Percentiles rank a stretch among this genome's conserved stretches.
phyloP scores from a whole-genome alignment of 64 coral and sea anemone species.

The Montipora capricornis region DNA sequence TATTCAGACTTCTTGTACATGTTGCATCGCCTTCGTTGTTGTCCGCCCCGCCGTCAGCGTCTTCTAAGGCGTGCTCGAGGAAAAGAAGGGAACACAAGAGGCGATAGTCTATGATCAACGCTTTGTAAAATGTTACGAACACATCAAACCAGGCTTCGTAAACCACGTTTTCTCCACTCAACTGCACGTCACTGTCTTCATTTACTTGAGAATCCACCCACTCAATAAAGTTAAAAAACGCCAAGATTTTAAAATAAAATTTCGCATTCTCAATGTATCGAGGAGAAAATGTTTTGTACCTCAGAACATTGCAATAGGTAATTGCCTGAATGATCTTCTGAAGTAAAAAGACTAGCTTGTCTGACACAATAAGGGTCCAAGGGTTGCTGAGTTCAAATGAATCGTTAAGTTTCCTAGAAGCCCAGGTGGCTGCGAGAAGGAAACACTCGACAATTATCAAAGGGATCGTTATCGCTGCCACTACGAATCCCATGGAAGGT shows the following conservation, averaged over 20 bases:
- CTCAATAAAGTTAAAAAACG: constrained; percentile 68
- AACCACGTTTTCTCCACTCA: background rate
- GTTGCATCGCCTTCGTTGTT: too few species aligned
- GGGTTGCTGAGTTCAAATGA: background rate
- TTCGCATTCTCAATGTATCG: constrained; percentile 31
- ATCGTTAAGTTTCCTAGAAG: background rate
- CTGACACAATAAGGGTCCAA: constrained; percentile 13
- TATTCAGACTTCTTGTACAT: background rate
- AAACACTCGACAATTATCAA: constrained; percentile 62
- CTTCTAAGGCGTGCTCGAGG: constrained; percentile 80
- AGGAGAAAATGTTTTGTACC: constrained; percentile 19
- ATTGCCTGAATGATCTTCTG: constrained; percentile 67
- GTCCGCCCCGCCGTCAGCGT: background rate
- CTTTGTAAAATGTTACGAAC: constrained; percentile 65
- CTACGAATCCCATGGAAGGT: constrained; percentile 80
- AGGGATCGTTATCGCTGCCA: constrained; percentile 61
- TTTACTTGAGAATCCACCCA: constrained; percentile 79
- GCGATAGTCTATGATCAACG: constrained; percentile 80
- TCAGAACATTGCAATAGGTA: constrained; percentile 20
- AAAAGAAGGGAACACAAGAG: constrained; percentile 76
- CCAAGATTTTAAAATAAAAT: constrained; percentile 74
- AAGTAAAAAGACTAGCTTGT: constrained; percentile 28
- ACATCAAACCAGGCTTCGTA: constrained; percentile 40
- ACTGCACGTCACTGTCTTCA: constrained; percentile 23
- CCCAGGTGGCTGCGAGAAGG: background rate